Percentiles rank a stretch among this genome's conserved stretches.
These are phyloP conservation scores for Piscicola geometra DNA, from an alignment of 2,888 invertebrate species.

Conservation along the genomic window DNA sequence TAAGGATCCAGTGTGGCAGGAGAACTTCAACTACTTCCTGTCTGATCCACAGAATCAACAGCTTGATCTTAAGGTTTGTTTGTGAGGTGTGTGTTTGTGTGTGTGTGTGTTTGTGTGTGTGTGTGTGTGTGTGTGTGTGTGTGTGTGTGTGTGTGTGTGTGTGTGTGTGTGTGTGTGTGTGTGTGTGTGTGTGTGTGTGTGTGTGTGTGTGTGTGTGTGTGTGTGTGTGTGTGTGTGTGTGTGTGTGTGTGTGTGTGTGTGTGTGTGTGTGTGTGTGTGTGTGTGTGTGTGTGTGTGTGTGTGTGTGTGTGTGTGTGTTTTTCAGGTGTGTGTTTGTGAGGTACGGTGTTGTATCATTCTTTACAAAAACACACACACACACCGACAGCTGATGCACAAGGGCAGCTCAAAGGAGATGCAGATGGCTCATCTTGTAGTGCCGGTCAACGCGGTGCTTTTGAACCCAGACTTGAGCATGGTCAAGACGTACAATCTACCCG, in stretches of 20 bases:
- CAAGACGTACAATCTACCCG: slow-evolving; percentile 8
- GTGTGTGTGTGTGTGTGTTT: too few species aligned
- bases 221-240: too few species aligned
- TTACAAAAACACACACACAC: background rate
- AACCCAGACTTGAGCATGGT: slow-evolving; percentile 15
- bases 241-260: too few species aligned
- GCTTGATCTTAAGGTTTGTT: slow-evolving; percentile 71
- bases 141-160: too few species aligned
- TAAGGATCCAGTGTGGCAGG: slow-evolving; percentile 87
- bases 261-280: background rate
- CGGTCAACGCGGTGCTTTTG: slow-evolving; percentile 23
- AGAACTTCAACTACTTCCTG: slow-evolving; percentile 86
- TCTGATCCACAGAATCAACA: slow-evolving; percentile 84
- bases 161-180: too few species aligned
- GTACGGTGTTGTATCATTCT: too few species aligned
- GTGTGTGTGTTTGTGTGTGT: background rate
- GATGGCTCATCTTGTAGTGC: slow-evolving; percentile 23
- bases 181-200: slow-evolving; percentile 51
- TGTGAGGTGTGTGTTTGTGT: too few species aligned
- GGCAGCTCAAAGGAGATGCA: slow-evolving; percentile 21
- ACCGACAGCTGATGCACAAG: slow-evolving; percentile 31
- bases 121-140: too few species aligned
- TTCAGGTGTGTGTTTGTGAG: too few species aligned
- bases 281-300: too few species aligned
- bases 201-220: background rate